Conservation (phyloP, 2,888 invertebrate genomes). For the Plutella xylostella region DNA sequence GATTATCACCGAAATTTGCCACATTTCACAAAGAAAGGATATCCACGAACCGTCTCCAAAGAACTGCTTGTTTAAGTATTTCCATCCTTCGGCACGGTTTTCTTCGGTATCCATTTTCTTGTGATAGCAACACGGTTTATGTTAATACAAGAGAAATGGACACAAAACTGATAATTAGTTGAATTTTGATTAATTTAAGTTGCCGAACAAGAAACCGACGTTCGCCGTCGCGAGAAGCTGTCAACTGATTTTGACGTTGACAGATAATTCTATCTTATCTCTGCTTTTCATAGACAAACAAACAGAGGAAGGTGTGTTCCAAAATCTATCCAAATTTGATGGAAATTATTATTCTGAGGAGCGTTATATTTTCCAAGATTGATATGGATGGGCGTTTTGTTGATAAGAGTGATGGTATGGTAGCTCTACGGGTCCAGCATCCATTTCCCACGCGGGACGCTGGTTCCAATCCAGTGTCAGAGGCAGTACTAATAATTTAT, state of each 20-base stretch:
- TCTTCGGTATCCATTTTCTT: conserved; percentile 30
- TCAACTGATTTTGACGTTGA: not conserved
- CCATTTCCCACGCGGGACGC: no score
- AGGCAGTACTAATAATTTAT: no score
- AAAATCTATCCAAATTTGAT: no score
- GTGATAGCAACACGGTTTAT: not conserved
- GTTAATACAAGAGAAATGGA: not conserved
- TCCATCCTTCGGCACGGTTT: conserved; percentile 62
- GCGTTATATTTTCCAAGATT: no score
- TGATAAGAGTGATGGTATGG: no score
- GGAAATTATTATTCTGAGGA: no score
- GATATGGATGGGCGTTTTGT: no score
- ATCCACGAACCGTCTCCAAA: conserved; percentile 58
- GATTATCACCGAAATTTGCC: not conserved
- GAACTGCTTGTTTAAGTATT: conserved; percentile 62
- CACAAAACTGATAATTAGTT: not conserved
- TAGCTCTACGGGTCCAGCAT: no score
- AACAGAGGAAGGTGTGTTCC: not conserved
- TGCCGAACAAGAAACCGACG: no score
- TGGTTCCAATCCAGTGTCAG: no score
- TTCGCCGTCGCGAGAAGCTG: not conserved
- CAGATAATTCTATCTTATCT: not conserved
- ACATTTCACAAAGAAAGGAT: not conserved
- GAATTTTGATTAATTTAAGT: not conserved
- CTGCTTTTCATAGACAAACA: not conserved